Evolutionary conservation across 2,797 vertebrate species (phyloP).

Genomic region (Brachymystax lenok): DNA sequence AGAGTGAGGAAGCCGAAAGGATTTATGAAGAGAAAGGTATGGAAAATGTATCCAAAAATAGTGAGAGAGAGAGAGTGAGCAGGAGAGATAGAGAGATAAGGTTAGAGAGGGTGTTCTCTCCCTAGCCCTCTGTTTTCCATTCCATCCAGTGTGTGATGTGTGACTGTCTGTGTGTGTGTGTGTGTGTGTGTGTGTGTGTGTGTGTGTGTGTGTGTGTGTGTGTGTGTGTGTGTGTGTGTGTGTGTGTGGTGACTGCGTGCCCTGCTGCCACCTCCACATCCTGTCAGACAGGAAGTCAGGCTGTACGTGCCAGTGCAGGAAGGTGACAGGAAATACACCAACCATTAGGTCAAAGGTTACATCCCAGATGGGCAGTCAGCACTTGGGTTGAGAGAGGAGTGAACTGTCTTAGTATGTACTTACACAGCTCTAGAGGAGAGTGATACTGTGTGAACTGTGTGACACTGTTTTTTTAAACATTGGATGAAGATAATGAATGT

Average conservation of each 20-base stretch:
- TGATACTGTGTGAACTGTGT: neutral
- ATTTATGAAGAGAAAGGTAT: neutral
- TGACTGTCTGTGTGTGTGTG: no score
- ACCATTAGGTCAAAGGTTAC: slow-evolving; percentile 52
- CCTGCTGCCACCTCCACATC: slow-evolving; percentile 51
- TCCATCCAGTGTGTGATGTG: neutral
- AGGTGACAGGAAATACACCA: slow-evolving; percentile 55
- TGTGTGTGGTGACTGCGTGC: slow-evolving; percentile 16
- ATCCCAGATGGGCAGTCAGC: slow-evolving; percentile 41
- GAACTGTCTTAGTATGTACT: neutral
- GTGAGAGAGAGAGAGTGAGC: neutral
- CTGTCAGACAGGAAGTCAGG: slow-evolving; percentile 66
- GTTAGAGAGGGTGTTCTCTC: neutral
- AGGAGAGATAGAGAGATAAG: slow-evolving; percentile 4
- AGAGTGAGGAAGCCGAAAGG: neutral
- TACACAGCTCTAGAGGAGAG: neutral
- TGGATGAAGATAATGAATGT: neutral
- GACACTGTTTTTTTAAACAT: neutral
- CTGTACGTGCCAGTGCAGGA: slow-evolving; percentile 51
- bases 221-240: neutral
- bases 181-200: no score
- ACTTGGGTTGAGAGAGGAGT: slow-evolving; percentile 7
- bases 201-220: neutral
- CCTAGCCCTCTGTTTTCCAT: neutral
- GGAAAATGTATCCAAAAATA: neutral